phyloP scores from a whole-genome alignment of 1,140 invertebrate genomes.

The Melanaphis sacchari region DNA sequence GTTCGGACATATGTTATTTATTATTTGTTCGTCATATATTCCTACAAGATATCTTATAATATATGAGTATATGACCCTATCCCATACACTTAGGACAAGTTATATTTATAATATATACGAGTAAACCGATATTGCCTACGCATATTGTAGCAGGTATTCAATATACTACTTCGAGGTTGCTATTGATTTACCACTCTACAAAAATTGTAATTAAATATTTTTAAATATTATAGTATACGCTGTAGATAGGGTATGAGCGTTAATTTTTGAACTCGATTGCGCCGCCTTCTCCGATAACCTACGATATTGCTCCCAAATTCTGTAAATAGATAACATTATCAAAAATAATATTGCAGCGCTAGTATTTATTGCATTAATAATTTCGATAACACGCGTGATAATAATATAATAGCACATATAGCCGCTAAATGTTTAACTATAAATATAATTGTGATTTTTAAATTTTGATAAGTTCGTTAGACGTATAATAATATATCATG shows the following conservation, averaged over 20 bases:
- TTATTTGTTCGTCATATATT: conserved; percentile 27
- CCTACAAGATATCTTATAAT: not conserved
- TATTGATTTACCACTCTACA: not conserved
- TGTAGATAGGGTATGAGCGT: not conserved
- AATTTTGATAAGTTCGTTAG: not conserved
- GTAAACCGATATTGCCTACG: not conserved
- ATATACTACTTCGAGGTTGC: not conserved
- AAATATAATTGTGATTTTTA: not conserved
- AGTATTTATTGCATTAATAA: not conserved
- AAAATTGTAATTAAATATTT: not conserved
- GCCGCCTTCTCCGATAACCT: not conserved
- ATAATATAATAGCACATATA: not conserved
- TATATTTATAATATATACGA: not conserved
- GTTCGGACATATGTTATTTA: conserved; percentile 33
- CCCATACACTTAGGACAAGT: not conserved
- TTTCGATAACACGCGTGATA: not conserved
- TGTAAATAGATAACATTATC: not conserved
- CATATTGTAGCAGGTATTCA: not conserved
- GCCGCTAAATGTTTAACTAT: not conserved
- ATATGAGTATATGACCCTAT: conserved; percentile 18
- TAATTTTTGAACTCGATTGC: not conserved
- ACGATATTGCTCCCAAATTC: not conserved
- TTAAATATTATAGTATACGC: not conserved
- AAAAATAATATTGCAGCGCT: not conserved
- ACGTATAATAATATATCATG: not conserved